These are phyloP conservation scores for Hafferia zeledoni DNA, from an alignment of 2,797 vertebrate species.

Conservation along the genomic window DNA sequence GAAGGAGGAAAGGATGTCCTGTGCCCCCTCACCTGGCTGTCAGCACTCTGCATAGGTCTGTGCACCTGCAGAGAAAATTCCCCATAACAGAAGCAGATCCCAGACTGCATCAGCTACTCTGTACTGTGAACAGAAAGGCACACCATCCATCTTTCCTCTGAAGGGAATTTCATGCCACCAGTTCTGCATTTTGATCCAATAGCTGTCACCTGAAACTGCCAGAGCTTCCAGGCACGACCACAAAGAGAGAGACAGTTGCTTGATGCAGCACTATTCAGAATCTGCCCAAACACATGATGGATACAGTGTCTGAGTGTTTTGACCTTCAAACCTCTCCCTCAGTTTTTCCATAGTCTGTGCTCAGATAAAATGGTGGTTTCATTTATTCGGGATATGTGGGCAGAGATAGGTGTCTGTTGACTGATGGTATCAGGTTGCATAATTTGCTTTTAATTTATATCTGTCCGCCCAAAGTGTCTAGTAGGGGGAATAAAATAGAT, in stretches of 20 bases:
- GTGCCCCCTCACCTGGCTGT: neutral
- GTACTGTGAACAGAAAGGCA: neutral
- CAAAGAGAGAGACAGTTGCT: neutral
- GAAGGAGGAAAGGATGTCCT: neutral
- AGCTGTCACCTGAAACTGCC: conserved; percentile 19
- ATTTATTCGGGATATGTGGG: neutral
- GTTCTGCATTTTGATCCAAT: conserved; percentile 30
- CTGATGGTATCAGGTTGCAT: conserved; percentile 43
- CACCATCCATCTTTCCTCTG: neutral
- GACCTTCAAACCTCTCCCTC: conserved; percentile 1
- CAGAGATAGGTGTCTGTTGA: conserved; percentile 31
- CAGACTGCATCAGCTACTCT: neutral
- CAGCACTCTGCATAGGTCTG: neutral
- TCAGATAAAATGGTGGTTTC: neutral
- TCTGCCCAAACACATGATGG: conserved; percentile 3
- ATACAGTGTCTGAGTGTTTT: neutral
- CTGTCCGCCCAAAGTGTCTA: neutral
- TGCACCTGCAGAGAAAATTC: neutral
- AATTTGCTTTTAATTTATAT: conserved; percentile 63
- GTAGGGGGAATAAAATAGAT: neutral
- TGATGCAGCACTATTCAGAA: conserved; percentile 8
- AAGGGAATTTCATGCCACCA: neutral
- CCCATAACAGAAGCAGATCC: neutral
- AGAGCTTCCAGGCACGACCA: neutral
- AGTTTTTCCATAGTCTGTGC: neutral